Evolutionary conservation across 2,888 invertebrate species (phyloP), one percentile per base, ranked within the genome.

Genomic region (Psylliodes chrysocephalus): DNA sequence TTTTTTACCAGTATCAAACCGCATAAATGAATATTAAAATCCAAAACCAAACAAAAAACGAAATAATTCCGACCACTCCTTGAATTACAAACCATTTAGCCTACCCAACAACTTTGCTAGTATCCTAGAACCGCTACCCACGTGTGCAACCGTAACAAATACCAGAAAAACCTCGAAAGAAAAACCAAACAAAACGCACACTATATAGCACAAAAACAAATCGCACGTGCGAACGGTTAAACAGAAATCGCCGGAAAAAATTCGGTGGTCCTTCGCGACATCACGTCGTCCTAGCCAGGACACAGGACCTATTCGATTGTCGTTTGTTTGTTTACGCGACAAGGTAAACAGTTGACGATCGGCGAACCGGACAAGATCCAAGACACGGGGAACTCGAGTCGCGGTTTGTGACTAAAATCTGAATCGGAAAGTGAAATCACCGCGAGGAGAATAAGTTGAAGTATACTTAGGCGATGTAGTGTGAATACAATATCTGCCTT

Each of bases 31-130:
- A 10, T 7, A 25, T 17, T 18, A 40, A 60, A 22, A 22, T 22
- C 22, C 22, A 22, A 22, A 22, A n/a, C 3, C 22, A 22, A 22
- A n/a, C n/a, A n/a, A 44, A 18, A 30, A 60, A 53, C 12, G 63
- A 64, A 46, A 55, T 59, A 57, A 53, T 55, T 47, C 53, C 64
- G 59, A 67, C 62, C 64, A 60, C 67, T 67, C 63, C 63, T 60
- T 28, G n/a, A n/a, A n/a, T n/a, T 12, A 52, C 22, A 64, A 47
- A 38, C 56, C 55, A 55, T 63, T 47, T 4, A 33, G 46, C 28
- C 35, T 53, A 54, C 54, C 60, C 46, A 46, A 38, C 60, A 30
- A 61, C 35, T 54, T 61, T 46, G 12, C 60, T 61, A 54, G 44
- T 53, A 46, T 54, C 60, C 54, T 61, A 46, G 28, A 47, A 25